Conservation (phyloP, 2,888 invertebrate genomes). For the Dugesia japonica region DNA sequence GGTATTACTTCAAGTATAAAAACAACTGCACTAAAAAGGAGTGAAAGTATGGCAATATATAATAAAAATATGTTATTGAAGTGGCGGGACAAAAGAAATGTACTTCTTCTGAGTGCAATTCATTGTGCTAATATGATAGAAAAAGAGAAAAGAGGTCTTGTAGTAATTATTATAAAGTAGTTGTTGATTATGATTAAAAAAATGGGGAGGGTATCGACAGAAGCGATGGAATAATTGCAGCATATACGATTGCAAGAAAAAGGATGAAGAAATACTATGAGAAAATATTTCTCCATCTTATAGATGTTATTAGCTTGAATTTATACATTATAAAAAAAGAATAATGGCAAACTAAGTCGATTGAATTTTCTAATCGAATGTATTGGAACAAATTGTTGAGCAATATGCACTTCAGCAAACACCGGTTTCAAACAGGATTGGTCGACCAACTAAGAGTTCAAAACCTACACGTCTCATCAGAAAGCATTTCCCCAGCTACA, state of each 20-base stretch:
- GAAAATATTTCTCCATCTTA: not conserved
- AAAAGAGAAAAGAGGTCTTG: not conserved
- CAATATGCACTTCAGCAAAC: not conserved
- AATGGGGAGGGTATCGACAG: not conserved
- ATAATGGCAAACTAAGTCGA: conserved; percentile 5
- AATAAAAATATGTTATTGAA: not conserved
- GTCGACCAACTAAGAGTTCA: not conserved
- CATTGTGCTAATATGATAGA: not conserved
- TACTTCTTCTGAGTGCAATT: no score
- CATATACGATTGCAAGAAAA: not conserved
- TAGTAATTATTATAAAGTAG: not conserved
- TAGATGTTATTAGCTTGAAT: not conserved
- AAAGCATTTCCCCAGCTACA: not conserved
- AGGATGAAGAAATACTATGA: not conserved
- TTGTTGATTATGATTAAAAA: not conserved
- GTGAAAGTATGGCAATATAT: not conserved
- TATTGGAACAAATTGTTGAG: conserved; percentile 3
- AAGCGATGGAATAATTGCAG: conserved; percentile 2
- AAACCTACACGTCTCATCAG: conserved; percentile 5
- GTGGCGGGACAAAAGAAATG: not conserved
- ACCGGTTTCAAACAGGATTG: not conserved
- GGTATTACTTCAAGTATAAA: no score
- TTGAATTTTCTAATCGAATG: not conserved
- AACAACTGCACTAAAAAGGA: not conserved
- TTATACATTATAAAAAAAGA: not conserved